Evolutionary conservation across 2,888 invertebrate species (phyloP), one percentile per base, ranked within the genome.

Genomic region (Eupithecia vulgata): DNA sequence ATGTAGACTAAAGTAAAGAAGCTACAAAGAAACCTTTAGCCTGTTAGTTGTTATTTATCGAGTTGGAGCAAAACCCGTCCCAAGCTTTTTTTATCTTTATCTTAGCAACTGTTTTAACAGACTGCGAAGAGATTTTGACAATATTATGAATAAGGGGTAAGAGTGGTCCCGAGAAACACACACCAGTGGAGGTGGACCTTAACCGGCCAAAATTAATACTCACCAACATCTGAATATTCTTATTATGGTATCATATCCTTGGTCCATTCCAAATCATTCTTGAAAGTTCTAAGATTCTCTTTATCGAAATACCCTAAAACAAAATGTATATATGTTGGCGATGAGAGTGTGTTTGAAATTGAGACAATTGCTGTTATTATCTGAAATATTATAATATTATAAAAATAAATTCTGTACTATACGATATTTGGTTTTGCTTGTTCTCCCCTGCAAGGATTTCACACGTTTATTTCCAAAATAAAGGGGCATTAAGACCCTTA

Each of bases 381-480:
- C 87, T 89, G 92, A 93, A 87, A 93, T 91, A 91, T 91, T 52
- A 48, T 48, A 48, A 79, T 79, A 80, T 79, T 80, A 90, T 88
- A 85, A 88, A 89, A 92, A 93, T 93, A 92, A 94, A 93, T 88
- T 90, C 89, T 93, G 90, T 93, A 93, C 89, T 89, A 91, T 91
- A 90, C 77, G 79, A 76, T 69, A 34, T 73, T 75, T 84, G 81
- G 85, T 88, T 89, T 90, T 34, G n/a, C 37, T 77, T 71, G 6
- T 5, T 67, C 35, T 37, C 34, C 42, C 21, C 37, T 7, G 5
- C 17, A 30, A 17, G 34, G 48, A 52, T 52, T 15, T 30, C 7
- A 61, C 61, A 17, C 10, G 34, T 61, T 17, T 15, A 34, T 61
- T 30, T 17, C 10, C 17, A 8, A 34, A 61, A 34, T 34, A 34